Conservation (phyloP, 2,888 invertebrate genomes). For the Andrena marginata region DNA sequence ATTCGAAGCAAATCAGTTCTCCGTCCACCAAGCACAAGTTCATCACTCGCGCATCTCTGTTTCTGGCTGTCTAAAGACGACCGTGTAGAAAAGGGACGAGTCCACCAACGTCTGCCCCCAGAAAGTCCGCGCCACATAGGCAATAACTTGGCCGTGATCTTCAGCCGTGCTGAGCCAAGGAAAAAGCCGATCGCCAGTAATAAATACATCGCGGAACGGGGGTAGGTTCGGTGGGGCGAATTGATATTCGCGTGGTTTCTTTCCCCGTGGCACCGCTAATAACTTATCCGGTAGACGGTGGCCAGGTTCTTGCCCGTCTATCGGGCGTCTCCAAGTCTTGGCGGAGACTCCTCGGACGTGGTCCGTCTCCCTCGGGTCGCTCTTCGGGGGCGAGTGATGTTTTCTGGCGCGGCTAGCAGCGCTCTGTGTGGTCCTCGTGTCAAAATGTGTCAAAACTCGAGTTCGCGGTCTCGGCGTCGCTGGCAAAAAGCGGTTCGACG, state of each 20-base stretch:
- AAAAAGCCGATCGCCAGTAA: constrained; percentile 70
- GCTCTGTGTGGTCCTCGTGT: constrained; percentile 84
- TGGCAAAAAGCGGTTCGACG: constrained; percentile 78
- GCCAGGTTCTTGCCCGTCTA: constrained; percentile 81
- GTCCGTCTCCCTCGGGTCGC: constrained; percentile 39
- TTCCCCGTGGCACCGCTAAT: constrained; percentile 77
- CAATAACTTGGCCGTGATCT: constrained; percentile 62
- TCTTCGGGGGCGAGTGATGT: constrained; percentile 67
- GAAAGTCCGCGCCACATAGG: constrained; percentile 32
- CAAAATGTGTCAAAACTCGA: constrained; percentile 85
- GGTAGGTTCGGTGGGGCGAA: constrained; percentile 55
- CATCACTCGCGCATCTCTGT: no score
- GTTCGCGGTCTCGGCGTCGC: constrained; percentile 74
- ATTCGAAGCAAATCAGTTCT: no score
- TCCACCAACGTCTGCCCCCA: background rate
- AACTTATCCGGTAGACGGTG: constrained; percentile 80
- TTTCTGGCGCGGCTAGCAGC: constrained; percentile 77
- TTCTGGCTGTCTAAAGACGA: background rate
- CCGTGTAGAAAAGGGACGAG: background rate
- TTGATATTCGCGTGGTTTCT: constrained; percentile 79
- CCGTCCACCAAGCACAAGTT: no score
- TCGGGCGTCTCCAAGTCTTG: constrained; percentile 65
- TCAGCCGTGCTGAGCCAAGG: constrained; percentile 12
- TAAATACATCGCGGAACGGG: constrained; percentile 71
- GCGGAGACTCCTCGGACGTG: constrained; percentile 11